Base-by-base conservation (phyloP, 2,888 invertebrate genomes). In the Clanis bilineata region DNA sequence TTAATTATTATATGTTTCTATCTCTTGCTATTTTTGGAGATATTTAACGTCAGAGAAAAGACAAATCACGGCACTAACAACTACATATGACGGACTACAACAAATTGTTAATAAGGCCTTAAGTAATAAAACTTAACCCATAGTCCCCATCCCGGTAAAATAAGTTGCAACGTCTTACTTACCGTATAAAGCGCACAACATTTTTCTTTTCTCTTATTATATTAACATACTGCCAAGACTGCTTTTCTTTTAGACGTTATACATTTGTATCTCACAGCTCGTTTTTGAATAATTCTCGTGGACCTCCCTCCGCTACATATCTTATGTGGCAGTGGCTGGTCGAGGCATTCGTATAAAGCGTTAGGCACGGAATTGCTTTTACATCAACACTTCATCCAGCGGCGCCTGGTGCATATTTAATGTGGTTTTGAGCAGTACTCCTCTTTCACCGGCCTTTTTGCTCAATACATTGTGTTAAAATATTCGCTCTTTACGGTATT, bases 291-390 rank as follows among this genome's bases (percentile, higher is more conserved):
- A 32, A 51, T 32, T 51, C 32, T 15, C 1, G 18, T 18, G 18
- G 10, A 32, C 51, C 51, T 18, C 18, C 22, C 22, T 18, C 5
- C 56, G 9, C 15, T 23, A 32, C 22, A 57, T 38, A 38, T 51
- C 47, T 51, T 12, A 62, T 63, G 55, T 59, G 63, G 61, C 56
- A 62, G 55, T 59, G 63, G 61, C 56, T 55, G 51, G 41, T 59
- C 60, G 54, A 56, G 68, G 66, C 66, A 70, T 72, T 71, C 59
- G 64, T 62, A 60, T 62, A 65, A 67, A 61, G 62, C 59, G 61
- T 60, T 47, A 58, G 39, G 62, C 68, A 66, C 65, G 56, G 65
- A 72, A 69, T 73, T 72, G 64, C 67, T 72, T 75, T 72, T 65
- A 58, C 64, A 67, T 68, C 67, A 62, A 56, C 62, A 47, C 62